Evolutionary conservation across 2,888 invertebrate genomes (phyloP).

Genomic region (Tubulanus polymorphus): DNA sequence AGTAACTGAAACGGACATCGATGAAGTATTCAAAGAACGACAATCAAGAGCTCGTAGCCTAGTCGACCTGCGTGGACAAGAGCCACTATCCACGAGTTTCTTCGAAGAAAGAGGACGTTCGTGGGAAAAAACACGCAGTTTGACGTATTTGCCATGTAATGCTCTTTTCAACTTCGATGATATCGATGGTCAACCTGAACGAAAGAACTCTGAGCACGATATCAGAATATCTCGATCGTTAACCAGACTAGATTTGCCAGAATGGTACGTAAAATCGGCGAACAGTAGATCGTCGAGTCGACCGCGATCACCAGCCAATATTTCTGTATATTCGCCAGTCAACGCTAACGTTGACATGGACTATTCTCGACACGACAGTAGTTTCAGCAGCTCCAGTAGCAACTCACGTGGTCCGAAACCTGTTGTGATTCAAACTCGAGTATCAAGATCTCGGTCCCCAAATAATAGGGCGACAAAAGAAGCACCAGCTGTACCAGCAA

Average conservation of each 20-base stretch:
- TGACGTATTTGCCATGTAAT: background rate
- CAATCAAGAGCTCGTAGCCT: constrained; percentile 38
- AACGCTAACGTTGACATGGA: constrained; percentile 30
- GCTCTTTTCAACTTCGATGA: background rate
- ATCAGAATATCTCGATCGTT: constrained; percentile 87
- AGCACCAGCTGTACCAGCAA: constrained; percentile 3
- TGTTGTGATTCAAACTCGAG: constrained; percentile 41
- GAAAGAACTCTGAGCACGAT: constrained; percentile 89
- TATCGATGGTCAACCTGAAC: constrained; percentile 34
- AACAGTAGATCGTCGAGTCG: too few species aligned
- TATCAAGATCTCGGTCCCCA: constrained; percentile 33
- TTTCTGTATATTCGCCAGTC: too few species aligned
- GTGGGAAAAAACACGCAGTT: background rate
- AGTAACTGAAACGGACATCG: constrained; percentile 33
- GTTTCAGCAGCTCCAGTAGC: too few species aligned
- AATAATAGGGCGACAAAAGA: too few species aligned
- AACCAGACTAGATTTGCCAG: constrained; percentile 89
- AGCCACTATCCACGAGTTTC: background rate
- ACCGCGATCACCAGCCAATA: too few species aligned
- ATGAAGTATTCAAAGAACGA: constrained; percentile 36
- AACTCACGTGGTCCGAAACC: too few species aligned
- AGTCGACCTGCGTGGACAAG: constrained; percentile 28
- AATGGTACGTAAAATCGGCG: constrained; percentile 78
- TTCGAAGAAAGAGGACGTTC: background rate
- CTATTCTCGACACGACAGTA: too few species aligned